These are phyloP conservation scores for Aleiodes leptofemur DNA, from an alignment of 2,888 invertebrate genomes.

Conservation along the genomic window DNA sequence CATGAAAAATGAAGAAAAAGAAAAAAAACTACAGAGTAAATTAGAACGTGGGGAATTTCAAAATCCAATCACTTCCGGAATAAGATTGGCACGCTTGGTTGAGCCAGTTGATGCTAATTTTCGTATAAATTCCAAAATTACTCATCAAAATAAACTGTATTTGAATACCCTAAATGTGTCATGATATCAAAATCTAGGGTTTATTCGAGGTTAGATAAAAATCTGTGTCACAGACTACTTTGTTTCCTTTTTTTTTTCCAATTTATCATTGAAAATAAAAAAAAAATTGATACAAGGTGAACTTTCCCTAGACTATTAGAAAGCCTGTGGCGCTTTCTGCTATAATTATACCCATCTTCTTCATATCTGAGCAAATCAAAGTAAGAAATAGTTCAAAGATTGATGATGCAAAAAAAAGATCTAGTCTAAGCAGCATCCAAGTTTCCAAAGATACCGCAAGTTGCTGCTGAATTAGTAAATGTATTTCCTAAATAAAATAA, in stretches of 20 bases:
- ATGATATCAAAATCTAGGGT: conserved; percentile 16
- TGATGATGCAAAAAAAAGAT: too few relatives aligned
- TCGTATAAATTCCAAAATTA: conserved; percentile 14
- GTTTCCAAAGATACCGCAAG: too few relatives aligned
- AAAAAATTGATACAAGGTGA: conserved; percentile 18
- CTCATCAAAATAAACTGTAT: conserved; percentile 3
- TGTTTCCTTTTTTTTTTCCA: neutral
- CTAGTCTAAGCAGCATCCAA: too few relatives aligned
- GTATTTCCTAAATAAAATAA: too few relatives aligned
- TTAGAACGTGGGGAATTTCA: conserved; percentile 14
- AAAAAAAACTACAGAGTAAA: conserved; percentile 2
- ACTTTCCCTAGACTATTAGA: conserved; percentile 8
- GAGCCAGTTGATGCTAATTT: conserved; percentile 18
- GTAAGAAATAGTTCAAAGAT: neutral
- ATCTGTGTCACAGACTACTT: conserved; percentile 26
- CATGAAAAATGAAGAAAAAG: neutral
- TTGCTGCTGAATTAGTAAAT: too few relatives aligned
- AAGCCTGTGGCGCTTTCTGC: conserved; percentile 12
- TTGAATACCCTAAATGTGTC: conserved; percentile 1
- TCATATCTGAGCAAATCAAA: neutral
- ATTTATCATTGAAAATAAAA: neutral
- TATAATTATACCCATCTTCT: conserved; percentile 8
- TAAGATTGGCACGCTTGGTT: conserved; percentile 17
- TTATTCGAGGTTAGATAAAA: conserved; percentile 12
- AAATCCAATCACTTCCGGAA: conserved; percentile 16